phyloP scores from a whole-genome alignment of 2,113 vertebrate species.

The Corapipo altera region DNA sequence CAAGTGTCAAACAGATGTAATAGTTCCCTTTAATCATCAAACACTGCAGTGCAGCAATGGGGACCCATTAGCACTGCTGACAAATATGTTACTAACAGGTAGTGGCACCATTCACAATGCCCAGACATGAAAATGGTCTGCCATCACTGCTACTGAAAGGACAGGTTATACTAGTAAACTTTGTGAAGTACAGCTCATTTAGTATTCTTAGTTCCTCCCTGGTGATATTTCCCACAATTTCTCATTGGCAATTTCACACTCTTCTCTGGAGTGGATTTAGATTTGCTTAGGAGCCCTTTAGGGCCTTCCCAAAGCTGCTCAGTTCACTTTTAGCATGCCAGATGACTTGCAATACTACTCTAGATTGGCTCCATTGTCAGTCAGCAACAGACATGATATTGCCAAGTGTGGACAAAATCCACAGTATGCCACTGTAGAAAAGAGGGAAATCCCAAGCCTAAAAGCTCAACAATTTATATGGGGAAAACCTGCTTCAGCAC shows the following conservation, averaged over 20 bases:
- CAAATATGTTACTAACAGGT: neutral
- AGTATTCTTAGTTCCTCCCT: neutral
- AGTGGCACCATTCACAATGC: neutral
- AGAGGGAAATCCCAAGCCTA: neutral
- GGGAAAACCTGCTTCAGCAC: neutral
- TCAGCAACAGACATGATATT: accelerated
- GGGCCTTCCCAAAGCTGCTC: neutral
- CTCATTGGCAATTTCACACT: neutral
- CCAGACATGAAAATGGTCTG: neutral
- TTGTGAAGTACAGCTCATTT: neutral
- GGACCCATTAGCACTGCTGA: neutral
- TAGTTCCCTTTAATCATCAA: neutral
- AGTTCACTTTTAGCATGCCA: accelerated
- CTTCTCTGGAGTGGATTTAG: neutral
- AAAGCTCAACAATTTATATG: neutral
- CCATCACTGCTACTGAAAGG: neutral
- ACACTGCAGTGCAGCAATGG: neutral
- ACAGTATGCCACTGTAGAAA: neutral
- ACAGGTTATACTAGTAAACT: neutral
- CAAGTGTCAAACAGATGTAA: neutral
- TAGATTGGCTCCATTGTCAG: neutral
- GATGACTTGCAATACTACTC: neutral
- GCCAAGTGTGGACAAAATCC: neutral
- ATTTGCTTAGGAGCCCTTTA: neutral
- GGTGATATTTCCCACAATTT: neutral